These are phyloP conservation scores for Trichoplusia ni DNA, from an alignment of 1,140 invertebrate genomes.

Conservation along the genomic window DNA sequence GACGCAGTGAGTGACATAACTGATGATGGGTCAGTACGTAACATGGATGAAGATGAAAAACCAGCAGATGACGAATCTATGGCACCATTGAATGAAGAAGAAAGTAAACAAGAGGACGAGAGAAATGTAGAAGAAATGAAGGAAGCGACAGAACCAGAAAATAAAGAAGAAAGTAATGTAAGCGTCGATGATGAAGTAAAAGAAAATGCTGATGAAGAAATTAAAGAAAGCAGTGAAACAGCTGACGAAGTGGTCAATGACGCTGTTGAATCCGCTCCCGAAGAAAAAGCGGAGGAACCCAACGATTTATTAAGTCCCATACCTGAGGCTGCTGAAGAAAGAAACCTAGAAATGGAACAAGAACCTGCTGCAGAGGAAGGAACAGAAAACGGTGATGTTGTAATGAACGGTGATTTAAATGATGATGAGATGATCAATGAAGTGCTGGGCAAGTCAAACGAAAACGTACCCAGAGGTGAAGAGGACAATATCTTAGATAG, in stretches of 20 bases:
- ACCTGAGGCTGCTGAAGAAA: neutral
- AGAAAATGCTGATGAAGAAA: constrained; percentile 20
- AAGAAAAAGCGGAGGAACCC: neutral
- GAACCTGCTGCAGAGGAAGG: neutral
- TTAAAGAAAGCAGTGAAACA: neutral
- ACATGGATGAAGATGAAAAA: neutral
- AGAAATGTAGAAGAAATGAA: neutral
- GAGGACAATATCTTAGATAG: constrained; percentile 45
- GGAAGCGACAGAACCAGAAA: constrained; percentile 3
- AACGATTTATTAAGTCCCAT: neutral
- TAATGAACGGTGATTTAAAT: constrained; percentile 16
- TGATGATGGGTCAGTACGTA: neutral
- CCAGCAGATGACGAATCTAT: neutral
- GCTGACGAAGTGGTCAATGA: neutral
- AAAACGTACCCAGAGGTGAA: constrained; percentile 24
- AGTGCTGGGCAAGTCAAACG: constrained; percentile 8
- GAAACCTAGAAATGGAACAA: neutral
- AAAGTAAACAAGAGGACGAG: neutral
- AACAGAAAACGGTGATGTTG: constrained; percentile 1
- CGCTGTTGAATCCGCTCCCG: neutral
- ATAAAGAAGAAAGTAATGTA: constrained; percentile 3
- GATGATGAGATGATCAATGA: constrained; percentile 37
- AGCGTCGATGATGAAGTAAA: neutral
- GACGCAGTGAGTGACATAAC: neutral
- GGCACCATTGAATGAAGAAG: neutral